Conservation (phyloP, 2,888 invertebrate genomes). For the Osmoderma eremita region DNA sequence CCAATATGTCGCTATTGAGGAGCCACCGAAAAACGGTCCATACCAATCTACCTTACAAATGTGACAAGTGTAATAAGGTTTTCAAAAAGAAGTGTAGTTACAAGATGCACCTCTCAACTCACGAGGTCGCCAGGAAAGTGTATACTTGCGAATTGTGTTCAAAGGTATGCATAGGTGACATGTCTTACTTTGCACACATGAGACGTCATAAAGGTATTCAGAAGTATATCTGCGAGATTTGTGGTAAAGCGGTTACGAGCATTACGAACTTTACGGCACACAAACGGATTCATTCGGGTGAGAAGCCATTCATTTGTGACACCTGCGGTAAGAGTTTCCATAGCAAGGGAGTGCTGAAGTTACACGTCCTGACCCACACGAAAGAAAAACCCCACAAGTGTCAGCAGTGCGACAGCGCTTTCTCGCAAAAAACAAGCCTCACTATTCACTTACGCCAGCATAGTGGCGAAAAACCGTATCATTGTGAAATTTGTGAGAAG, state of each 20-base stretch:
- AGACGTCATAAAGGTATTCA: too few relatives aligned
- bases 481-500: conserved; percentile 63
- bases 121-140: conserved; percentile 24
- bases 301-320: too few relatives aligned
- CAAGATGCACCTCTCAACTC: conserved; percentile 43
- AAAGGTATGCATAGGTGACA: too few relatives aligned
- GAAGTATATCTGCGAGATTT: conserved; percentile 1
- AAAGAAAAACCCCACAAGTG: conserved; percentile 53
- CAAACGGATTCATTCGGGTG: too few relatives aligned
- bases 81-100: conserved; percentile 45
- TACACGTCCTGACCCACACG: conserved; percentile 46
- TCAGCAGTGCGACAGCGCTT: conserved; percentile 49
- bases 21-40: conserved; percentile 46
- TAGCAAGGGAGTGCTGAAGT: too few relatives aligned
- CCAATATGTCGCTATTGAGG: conserved; percentile 43
- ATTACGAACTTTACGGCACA: too few relatives aligned
- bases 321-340: too few relatives aligned
- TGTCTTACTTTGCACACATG: too few relatives aligned
- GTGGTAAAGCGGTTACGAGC: too few relatives aligned
- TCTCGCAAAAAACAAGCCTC: conserved; percentile 53
- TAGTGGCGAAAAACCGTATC: conserved; percentile 64
- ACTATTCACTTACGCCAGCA: conserved; percentile 53
- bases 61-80: conserved; percentile 50
- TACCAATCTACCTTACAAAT: conserved; percentile 49
- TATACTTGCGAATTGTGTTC: conserved; percentile 56